These are phyloP conservation scores for Epinotia brunnichana DNA, from an alignment of 2,888 invertebrate genomes.

Conservation along the genomic window DNA sequence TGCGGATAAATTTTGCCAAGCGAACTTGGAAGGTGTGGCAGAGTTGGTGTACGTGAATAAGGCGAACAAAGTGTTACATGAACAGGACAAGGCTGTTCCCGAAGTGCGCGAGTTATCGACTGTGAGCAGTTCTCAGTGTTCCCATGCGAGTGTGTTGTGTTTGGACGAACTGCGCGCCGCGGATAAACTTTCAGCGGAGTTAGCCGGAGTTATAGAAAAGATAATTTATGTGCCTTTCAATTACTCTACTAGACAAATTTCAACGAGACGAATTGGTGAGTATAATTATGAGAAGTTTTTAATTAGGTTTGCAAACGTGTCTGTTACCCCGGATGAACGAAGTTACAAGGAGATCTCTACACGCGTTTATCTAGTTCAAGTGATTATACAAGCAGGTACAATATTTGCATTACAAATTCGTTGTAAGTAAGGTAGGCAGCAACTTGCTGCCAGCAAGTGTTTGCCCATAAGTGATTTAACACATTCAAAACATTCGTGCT, in stretches of 20 bases:
- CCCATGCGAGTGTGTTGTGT: conserved; percentile 80
- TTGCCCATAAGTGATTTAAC: conserved; percentile 6
- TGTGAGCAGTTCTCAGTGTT: conserved; percentile 75
- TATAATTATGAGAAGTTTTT: conserved; percentile 47
- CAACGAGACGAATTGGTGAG: conserved; percentile 78
- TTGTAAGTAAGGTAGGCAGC: neutral
- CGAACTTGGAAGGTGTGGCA: conserved; percentile 79
- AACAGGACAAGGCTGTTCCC: conserved; percentile 61
- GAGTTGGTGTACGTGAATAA: conserved; percentile 74
- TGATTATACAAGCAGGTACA: conserved; percentile 1
- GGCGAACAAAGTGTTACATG: conserved; percentile 63
- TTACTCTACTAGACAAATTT: conserved; percentile 79
- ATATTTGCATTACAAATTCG: conserved; percentile 19
- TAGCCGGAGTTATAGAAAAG: conserved; percentile 78
- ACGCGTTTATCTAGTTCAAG: conserved; percentile 7
- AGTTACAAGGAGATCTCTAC: neutral
- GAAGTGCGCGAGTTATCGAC: conserved; percentile 71
- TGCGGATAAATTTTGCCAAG: conserved; percentile 79
- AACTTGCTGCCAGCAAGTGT: neutral
- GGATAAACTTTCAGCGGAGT: conserved; percentile 77
- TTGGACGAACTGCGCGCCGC: conserved; percentile 83
- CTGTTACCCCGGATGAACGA: neutral
- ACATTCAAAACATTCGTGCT: neutral
- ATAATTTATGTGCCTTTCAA: conserved; percentile 88
- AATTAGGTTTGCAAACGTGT: conserved; percentile 25